Evolutionary conservation across 2,113 vertebrate genomes (phyloP).

Genomic region (Corythornis madagascariensis): DNA sequence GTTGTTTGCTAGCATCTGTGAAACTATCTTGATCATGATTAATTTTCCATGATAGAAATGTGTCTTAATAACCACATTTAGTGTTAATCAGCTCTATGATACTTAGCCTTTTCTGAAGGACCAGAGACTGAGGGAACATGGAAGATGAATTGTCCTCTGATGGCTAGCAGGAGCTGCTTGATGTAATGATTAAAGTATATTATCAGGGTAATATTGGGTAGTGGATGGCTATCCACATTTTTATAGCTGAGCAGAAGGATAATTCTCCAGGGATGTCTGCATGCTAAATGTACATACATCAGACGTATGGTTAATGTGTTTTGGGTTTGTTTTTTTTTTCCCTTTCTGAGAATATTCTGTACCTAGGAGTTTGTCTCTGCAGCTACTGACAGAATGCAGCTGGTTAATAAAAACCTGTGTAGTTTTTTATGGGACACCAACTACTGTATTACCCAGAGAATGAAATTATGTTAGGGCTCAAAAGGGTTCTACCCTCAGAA

Average conservation of each 20-base stretch:
- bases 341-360: background rate
- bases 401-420: background rate
- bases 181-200: background rate
- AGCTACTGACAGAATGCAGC: background rate
- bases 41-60: background rate
- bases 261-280: background rate
- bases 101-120: background rate
- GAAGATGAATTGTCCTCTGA: background rate
- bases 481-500: background rate
- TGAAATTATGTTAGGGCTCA: background rate
- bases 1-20: background rate
- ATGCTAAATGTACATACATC: background rate
- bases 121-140: background rate
- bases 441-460: background rate
- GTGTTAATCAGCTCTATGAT: background rate
- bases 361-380: background rate
- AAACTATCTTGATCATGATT: background rate
- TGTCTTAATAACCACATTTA: background rate
- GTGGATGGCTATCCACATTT: background rate
- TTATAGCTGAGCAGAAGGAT: background rate
- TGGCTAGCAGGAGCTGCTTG: background rate
- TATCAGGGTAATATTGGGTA: background rate
- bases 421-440: background rate
- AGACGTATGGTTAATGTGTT: background rate
- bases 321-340: fast-evolving